Percentiles rank a stretch among this genome's conserved stretches.
Evolutionary conservation across 2,888 invertebrate species (phyloP).

Genomic region (Galerucella nymphaeae): DNA sequence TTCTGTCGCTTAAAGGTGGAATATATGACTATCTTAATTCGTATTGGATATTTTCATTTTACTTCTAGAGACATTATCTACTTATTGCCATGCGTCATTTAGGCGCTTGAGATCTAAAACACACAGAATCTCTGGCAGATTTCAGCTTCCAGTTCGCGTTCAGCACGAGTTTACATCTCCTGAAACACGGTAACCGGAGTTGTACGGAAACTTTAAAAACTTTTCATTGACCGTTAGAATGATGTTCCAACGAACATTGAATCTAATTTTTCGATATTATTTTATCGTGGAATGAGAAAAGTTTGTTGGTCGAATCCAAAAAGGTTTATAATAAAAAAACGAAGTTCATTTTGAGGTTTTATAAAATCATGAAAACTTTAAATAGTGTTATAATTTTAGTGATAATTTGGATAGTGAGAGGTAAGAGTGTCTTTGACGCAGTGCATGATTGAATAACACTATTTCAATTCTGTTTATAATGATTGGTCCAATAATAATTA

Average conservation of each 20-base stretch:
- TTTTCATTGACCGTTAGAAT: conserved; percentile 17
- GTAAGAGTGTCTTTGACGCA: not conserved
- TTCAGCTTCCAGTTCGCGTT: conserved; percentile 33
- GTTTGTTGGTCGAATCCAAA: not conserved
- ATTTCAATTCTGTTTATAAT: too few species aligned
- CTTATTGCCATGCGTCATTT: conserved; percentile 39
- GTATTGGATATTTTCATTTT: too few species aligned
- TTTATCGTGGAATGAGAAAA: conserved; percentile 2
- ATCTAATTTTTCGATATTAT: conserved; percentile 3
- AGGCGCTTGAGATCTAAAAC: conserved; percentile 31
- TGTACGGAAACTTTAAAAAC: conserved; percentile 9
- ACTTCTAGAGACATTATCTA: conserved; percentile 7
- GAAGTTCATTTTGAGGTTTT: not conserved
- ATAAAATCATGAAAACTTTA: conserved; percentile 3
- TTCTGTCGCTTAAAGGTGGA: too few species aligned
- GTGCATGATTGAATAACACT: too few species aligned
- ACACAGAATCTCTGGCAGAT: conserved; percentile 28
- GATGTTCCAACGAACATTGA: conserved; percentile 11
- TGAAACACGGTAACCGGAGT: conserved; percentile 11
- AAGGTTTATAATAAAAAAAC: not conserved
- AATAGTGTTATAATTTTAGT: not conserved
- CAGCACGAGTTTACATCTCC: conserved; percentile 17
- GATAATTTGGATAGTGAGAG: not conserved
- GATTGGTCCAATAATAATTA: too few species aligned
- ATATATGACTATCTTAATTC: too few species aligned